phyloP scores from a whole-genome alignment of 2,797 vertebrate species.

The Natrix natrix region DNA sequence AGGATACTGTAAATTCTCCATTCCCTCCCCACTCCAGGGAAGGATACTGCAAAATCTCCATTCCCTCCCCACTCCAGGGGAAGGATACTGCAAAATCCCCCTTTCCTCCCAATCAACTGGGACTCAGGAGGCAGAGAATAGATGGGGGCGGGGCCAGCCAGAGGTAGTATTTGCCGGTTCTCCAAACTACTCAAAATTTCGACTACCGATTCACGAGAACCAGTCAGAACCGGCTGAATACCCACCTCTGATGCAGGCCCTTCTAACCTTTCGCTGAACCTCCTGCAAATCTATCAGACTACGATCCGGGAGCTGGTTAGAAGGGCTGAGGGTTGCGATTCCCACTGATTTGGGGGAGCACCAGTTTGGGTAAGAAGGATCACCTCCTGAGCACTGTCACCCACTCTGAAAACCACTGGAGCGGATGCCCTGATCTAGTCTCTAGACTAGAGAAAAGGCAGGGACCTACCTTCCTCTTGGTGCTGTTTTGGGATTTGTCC shows the following conservation, averaged over 20 bases:
- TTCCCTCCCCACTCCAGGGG: too few relatives aligned
- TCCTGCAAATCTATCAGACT: background rate
- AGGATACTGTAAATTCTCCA: too few relatives aligned
- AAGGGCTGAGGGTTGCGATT: background rate
- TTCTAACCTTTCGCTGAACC: background rate
- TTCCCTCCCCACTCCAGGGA: too few relatives aligned
- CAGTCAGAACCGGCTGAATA: too few relatives aligned
- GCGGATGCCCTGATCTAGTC: rapidly evolving
- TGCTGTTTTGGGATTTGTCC: slow-evolving; percentile 73
- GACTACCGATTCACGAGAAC: too few relatives aligned
- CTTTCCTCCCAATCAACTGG: too few relatives aligned
- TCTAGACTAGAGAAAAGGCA: background rate
- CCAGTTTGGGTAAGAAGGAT: background rate
- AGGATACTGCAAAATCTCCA: too few relatives aligned
- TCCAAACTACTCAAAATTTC: too few relatives aligned
- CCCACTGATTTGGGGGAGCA: background rate
- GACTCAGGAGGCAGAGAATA: too few relatives aligned
- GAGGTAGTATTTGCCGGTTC: too few relatives aligned
- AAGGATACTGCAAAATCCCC: too few relatives aligned
- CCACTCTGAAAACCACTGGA: background rate
- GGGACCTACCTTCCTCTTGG: slow-evolving; percentile 75
- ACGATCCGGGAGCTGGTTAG: background rate
- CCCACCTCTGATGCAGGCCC: background rate
- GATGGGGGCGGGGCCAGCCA: too few relatives aligned
- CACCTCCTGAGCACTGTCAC: background rate